Evolutionary conservation across 2,888 invertebrate species (phyloP), one percentile per base, ranked within the genome.

Genomic region (Holacanthella duospinosa): DNA sequence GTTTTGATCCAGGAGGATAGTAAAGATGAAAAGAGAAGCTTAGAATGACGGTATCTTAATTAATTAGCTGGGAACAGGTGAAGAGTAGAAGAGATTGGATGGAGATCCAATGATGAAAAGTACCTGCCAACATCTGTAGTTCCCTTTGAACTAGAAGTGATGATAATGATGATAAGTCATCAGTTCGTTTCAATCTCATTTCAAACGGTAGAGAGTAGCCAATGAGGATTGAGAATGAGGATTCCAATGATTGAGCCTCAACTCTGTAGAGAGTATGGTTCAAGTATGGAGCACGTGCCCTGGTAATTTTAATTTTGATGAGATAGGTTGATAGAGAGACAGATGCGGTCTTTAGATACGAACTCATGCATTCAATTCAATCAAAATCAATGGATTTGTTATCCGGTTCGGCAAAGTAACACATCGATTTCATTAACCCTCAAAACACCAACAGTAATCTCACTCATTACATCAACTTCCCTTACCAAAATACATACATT

Each of bases 211-310:
- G n/a, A n/a, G n/a, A n/a, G n/a, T n/a, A n/a, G n/a, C n/a, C n/a
- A n/a, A n/a, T n/a, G n/a, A n/a, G n/a, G n/a, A n/a, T n/a, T n/a
- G n/a, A n/a, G n/a, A n/a, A n/a, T n/a, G n/a, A n/a, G n/a, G n/a
- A n/a, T n/a, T n/a, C n/a, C n/a, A n/a, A n/a, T n/a, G n/a, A n/a
- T n/a, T n/a, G n/a, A n/a, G n/a, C n/a, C n/a, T n/a, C n/a, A n/a
- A n/a, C n/a, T n/a, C n/a, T n/a, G n/a, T n/a, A n/a, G n/a, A n/a
- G n/a, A n/a, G n/a, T n/a, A n/a, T n/a, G n/a, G n/a, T n/a, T n/a
- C n/a, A n/a, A n/a, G n/a, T n/a, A n/a, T n/a, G n/a, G n/a, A 24
- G 27, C 57, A 36, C 57, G 57, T 57, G 57, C 57, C 57, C 36
- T 26, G 16, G 25, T 6, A 27, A 36, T 6, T 16, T 36, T 16